A percentile compares a stretch with the other conserved stretches of the same genome.
Conservation (phyloP, 1,140 invertebrate genomes). For the Drosophila ogumai region DNA sequence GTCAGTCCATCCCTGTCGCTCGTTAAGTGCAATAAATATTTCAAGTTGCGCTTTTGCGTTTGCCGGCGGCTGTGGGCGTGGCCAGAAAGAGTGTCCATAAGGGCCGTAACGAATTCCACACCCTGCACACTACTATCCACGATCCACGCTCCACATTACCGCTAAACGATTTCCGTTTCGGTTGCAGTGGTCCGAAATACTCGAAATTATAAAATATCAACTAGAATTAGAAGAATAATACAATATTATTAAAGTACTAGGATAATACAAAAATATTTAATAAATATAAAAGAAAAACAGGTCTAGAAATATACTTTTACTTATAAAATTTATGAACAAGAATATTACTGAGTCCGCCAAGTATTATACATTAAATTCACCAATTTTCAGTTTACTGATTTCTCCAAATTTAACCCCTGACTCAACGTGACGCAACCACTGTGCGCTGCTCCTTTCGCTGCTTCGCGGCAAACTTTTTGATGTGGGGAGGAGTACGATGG, state of each 20-base stretch:
- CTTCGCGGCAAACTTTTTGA: conserved; percentile 65
- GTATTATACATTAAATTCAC: not conserved
- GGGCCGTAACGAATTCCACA: conserved; percentile 39
- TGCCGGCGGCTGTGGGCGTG: conserved; percentile 53
- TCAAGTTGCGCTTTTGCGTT: conserved; percentile 79
- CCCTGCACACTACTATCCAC: not conserved
- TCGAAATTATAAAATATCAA: not conserved
- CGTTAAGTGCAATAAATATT: conserved; percentile 78
- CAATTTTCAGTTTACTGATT: not conserved
- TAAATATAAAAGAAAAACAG: too few relatives aligned
- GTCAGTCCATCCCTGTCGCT: conserved; percentile 37
- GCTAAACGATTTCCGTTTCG: conserved; percentile 51
- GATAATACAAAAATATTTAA: too few relatives aligned
- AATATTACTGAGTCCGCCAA: not conserved
- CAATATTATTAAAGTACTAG: too few relatives aligned
- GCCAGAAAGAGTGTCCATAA: conserved; percentile 69
- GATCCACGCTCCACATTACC: conserved; percentile 40
- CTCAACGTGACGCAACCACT: not conserved
- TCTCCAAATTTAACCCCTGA: not conserved
- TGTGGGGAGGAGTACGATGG: conserved; percentile 27
- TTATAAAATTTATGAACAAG: not conserved
- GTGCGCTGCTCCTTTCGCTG: conserved; percentile 59
- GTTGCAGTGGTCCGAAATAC: conserved; percentile 11
- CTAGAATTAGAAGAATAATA: too few relatives aligned
- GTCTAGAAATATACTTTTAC: too few relatives aligned